Evolutionary conservation across 2,113 vertebrate genomes (phyloP), one percentile per base, ranked within the genome.

Genomic region (Diphyllodes magnificus): DNA sequence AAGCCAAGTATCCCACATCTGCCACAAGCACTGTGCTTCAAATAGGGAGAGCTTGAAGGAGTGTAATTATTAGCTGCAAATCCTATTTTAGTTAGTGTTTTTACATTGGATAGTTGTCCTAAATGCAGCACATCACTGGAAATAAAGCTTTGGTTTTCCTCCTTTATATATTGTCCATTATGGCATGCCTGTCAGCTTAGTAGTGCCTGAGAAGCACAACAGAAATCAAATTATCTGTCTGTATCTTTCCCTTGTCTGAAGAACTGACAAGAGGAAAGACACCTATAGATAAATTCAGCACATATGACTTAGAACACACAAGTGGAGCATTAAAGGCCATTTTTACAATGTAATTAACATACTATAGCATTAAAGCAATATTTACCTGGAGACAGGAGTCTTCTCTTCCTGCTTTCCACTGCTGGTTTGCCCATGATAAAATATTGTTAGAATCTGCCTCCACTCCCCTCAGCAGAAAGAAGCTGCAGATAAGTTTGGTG

Each of bases 1-100:
- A 85, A 77, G 50, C 22, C 0, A 0, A 18, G 22, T 77, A 10
- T 63, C 35, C 54, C 42, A 9, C 0, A 0, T 44, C 25, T 73
- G 56, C 23, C 0, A 2, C 53, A 66, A 45, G 19, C 0, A 0
- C 33, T 50, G 31, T 1, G 0, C 40, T 93, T 76, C 15, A 45
- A 5, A 39, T 12, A 47, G 56, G 39, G 56, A 73, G 56, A 60
- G 33, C 27, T 69, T 59, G 35, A 53, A 68, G 60, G 42, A 22
- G 6, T 31, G 28, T n/a, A 37, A 24, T 80, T 86, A 53, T 16
- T 70, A 57, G 33, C 80, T 84, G 22, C 49, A 60, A 15, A 25
- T 72, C 35, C 59, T 80, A 49, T 7, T 69, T 42, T 42, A 51
- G 39, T 33, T 69, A 40, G 35, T 35, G 15, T 75, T 82, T 28